Percentiles rank a stretch among this genome's conserved stretches.
Evolutionary conservation across 2,888 invertebrate species (phyloP).

Genomic region (Hirtodrosophila confusa): DNA sequence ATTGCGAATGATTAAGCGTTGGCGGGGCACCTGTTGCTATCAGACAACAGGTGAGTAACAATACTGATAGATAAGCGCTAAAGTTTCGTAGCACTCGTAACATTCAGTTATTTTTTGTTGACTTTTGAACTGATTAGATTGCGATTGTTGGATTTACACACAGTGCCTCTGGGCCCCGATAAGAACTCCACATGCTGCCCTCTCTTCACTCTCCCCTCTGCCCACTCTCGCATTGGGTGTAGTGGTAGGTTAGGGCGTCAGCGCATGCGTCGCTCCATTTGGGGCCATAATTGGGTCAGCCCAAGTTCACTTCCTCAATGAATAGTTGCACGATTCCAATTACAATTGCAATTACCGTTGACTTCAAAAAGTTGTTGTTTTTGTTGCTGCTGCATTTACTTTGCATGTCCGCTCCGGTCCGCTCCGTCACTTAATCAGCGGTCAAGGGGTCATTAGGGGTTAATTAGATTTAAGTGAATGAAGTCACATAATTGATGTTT

Average conservation of each 20-base stretch:
- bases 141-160: conserved; percentile 20
- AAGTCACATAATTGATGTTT: conserved; percentile 70
- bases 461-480: conserved; percentile 81
- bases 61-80: conserved; percentile 56
- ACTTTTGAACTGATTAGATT: conserved; percentile 67
- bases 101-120: conserved; percentile 46
- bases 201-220: not conserved
- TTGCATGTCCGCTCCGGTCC: conserved; percentile 67
- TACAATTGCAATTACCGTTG: conserved; percentile 31
- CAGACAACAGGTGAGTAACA: conserved; percentile 68
- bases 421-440: conserved; percentile 68
- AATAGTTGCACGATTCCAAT: conserved; percentile 52
- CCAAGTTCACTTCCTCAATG: conserved; percentile 73
- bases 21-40: conserved; percentile 68
- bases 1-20: conserved; percentile 60
- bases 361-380: conserved; percentile 52
- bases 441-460: conserved; percentile 79
- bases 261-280: conserved; percentile 50
- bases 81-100: conserved; percentile 24
- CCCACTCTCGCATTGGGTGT: conserved; percentile 15
- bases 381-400: conserved; percentile 50
- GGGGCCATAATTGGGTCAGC: conserved; percentile 64
- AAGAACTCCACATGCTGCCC: conserved; percentile 13
- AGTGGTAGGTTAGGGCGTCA: conserved; percentile 74
- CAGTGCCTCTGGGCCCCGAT: conserved; percentile 8